Conservation (phyloP, 2,113 vertebrate species). For the Nothobranchius kuhntae region DNA sequence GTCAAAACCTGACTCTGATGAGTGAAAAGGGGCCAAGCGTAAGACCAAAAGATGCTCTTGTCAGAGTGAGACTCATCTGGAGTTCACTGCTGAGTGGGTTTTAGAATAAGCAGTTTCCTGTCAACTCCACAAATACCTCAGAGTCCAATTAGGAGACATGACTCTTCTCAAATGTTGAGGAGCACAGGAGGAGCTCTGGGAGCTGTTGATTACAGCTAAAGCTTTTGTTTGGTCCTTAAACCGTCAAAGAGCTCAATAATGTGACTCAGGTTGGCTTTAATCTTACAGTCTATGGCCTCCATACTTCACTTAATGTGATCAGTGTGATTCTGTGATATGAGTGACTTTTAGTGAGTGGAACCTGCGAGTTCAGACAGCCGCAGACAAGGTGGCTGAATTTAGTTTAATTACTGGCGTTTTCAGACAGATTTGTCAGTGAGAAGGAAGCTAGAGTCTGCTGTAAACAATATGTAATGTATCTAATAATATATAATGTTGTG, state of each 20-base stretch:
- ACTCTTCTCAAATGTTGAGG: constrained; percentile 29
- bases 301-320: too few species aligned
- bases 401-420: too few species aligned
- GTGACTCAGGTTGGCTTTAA: not conserved
- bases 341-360: too few species aligned
- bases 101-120: constrained; percentile 40
- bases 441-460: too few species aligned
- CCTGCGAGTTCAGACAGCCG: too few species aligned
- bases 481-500: too few species aligned
- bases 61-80: constrained; percentile 30
- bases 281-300: too few species aligned
- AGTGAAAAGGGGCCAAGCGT: constrained; percentile 43
- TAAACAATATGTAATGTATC: too few species aligned
- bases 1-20: constrained; percentile 50
- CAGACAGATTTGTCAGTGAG: too few species aligned
- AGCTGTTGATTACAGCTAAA: constrained; percentile 30
- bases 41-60: constrained; percentile 35
- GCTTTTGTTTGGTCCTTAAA: constrained; percentile 18
- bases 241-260: constrained; percentile 5
- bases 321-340: too few species aligned
- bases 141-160: constrained; percentile 71
- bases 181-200: constrained; percentile 11
- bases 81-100: constrained; percentile 39
- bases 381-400: too few species aligned
- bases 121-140: constrained; percentile 48